Base-by-base conservation (phyloP, 2,797 vertebrate genomes). In the Coluber constrictor region DNA sequence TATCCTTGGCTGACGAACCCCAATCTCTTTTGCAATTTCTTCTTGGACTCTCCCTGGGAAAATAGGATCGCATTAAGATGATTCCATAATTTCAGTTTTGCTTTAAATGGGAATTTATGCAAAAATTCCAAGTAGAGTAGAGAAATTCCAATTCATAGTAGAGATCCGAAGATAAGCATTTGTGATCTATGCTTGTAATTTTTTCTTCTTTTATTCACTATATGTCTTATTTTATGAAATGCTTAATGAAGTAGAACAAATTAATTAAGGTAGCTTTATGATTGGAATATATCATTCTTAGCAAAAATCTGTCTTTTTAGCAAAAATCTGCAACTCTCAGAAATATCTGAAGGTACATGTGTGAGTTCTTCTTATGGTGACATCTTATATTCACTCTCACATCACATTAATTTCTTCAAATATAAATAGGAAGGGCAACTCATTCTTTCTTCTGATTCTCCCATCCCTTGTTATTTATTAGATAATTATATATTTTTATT, bases 41-140 rank as follows among this genome's bases (percentile, higher is more conserved):
- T 70, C 63, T n/a, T 66, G 63, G 63, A 66, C 63, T 66, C 15
- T 66, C 29, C 29, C 63, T 66, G 29, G 27, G 27, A 92, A 56
- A 66, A 74, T 61, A 27, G 23, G 11, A 96, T 96, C 91, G 96
- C 91, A 66, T 93, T 54, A 89, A 90, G 92, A 55, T 96, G 5
- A 74, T 74, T 32, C 66, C 66, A 74, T 18, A 74, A 18, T 70
- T 70, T 70, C 29, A 32, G 32, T 70, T 70, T 70, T 70, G 12
- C 1, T 70, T 70, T 5, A 70, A n/a, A 70, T 32, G 29, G 13
- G 29, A 70, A 2, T 70, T 70, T 70, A 15, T 70, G 63, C 63
- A 15, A 70, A 66, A 70, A 6, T n/a, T 70, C 63, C 29, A n/a
- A 70, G 59, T 8, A 60, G 59, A 18, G 13, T 70, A 70, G 13